A percentile compares a stretch with the other conserved stretches of the same genome.
Conservation (phyloP, 2,113 vertebrate species). For the Rhinoderma darwinii region DNA sequence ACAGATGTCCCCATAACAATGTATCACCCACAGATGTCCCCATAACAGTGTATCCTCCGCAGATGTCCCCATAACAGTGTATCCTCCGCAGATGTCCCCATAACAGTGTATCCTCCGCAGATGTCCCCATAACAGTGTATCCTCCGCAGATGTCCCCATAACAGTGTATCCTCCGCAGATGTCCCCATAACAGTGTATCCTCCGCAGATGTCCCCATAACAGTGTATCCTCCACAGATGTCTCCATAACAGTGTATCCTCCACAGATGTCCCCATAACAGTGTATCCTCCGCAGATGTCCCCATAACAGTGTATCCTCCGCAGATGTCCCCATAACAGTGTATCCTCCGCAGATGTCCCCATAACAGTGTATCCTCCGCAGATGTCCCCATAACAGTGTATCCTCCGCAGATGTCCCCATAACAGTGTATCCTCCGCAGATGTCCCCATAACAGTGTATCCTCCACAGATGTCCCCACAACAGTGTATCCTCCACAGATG, state of each 20-base stretch:
- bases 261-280: not conserved
- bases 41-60: not conserved
- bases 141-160: too few relatives aligned
- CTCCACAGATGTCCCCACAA: not conserved
- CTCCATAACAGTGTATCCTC: too few relatives aligned
- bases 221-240: too few relatives aligned
- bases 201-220: too few relatives aligned
- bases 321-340: conserved; percentile 4
- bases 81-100: too few relatives aligned
- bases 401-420: not conserved
- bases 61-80: too few relatives aligned
- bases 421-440: not conserved
- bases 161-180: too few relatives aligned
- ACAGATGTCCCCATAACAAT: not conserved
- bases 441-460: not conserved
- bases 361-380: not conserved
- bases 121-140: too few relatives aligned
- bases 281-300: not conserved
- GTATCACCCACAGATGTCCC: too few relatives aligned
- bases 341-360: not conserved
- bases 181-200: too few relatives aligned
- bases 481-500: not conserved
- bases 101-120: too few relatives aligned
- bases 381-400: not conserved
- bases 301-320: not conserved